Conservation (phyloP, 2,113 vertebrate species). For the Apistogramma diplotaenia region DNA sequence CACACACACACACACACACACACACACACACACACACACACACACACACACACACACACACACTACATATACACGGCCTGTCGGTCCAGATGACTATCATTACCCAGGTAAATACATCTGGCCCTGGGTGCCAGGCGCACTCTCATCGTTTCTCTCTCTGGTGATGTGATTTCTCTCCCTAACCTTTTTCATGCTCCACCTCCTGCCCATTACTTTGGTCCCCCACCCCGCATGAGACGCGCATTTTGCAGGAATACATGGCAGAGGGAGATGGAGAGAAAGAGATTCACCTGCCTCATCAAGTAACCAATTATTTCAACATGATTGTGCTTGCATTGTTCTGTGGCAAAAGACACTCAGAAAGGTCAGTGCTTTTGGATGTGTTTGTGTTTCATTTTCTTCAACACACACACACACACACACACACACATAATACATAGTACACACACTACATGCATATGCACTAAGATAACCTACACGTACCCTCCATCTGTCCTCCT, state of each 20-base stretch:
- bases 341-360: constrained; percentile 43
- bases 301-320: constrained; percentile 63
- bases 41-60: constrained; percentile 58
- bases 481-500: neutral
- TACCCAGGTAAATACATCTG: constrained; percentile 77
- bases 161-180: constrained; percentile 67
- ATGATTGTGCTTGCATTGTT: constrained; percentile 45
- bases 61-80: constrained; percentile 55
- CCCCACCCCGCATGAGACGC: constrained; percentile 30
- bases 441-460: neutral
- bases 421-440: neutral
- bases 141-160: constrained; percentile 55
- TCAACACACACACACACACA: neutral
- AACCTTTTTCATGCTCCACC: constrained; percentile 70
- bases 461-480: neutral
- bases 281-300: constrained; percentile 50
- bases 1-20: constrained; percentile 59
- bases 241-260: constrained; percentile 37
- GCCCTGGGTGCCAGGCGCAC: constrained; percentile 61
- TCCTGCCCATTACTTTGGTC: constrained; percentile 50
- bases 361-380: constrained; percentile 42
- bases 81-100: constrained; percentile 73
- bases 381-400: constrained; percentile 20
- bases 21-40: constrained; percentile 58
- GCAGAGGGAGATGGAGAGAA: neutral